These are phyloP conservation scores for Trichonephila clavipes DNA, from an alignment of 1,140 invertebrate genomes.

Conservation along the genomic window DNA sequence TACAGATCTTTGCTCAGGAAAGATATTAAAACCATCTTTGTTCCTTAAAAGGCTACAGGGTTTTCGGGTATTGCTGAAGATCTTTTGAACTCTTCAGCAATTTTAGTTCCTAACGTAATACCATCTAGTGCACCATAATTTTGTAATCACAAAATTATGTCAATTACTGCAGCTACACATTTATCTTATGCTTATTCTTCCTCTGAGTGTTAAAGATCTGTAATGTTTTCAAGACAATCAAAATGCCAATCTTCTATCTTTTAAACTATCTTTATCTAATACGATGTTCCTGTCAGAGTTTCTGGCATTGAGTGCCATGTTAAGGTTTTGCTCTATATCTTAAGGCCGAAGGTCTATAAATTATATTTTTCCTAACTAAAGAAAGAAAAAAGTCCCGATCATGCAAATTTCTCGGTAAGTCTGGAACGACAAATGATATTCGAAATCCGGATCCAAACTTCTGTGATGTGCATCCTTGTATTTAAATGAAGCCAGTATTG, in stretches of 20 bases:
- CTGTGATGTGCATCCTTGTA: slow-evolving; percentile 73
- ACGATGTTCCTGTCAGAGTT: neutral
- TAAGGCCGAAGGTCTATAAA: neutral
- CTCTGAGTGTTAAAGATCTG: too few relatives aligned
- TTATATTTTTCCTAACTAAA: neutral
- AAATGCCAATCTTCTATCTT: neutral
- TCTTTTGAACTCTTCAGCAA: too few relatives aligned
- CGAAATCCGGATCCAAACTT: slow-evolving; percentile 30
- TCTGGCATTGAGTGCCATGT: neutral
- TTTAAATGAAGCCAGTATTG: slow-evolving; percentile 73
- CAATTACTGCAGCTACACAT: too few relatives aligned
- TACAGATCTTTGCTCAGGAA: too few relatives aligned
- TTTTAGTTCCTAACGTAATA: too few relatives aligned
- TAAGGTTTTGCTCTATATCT: neutral
- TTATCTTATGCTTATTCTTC: too few relatives aligned
- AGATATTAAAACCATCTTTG: too few relatives aligned
- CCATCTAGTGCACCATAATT: too few relatives aligned
- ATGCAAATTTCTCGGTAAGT: neutral
- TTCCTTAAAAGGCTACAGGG: too few relatives aligned
- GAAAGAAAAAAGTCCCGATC: neutral
- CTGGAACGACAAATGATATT: slow-evolving; percentile 7
- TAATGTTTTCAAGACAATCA: neutral
- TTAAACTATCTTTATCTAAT: neutral
- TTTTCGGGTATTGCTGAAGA: too few relatives aligned
- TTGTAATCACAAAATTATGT: too few relatives aligned